Base-by-base conservation (phyloP, 2,888 invertebrate species). In the Cybosia mesomella region DNA sequence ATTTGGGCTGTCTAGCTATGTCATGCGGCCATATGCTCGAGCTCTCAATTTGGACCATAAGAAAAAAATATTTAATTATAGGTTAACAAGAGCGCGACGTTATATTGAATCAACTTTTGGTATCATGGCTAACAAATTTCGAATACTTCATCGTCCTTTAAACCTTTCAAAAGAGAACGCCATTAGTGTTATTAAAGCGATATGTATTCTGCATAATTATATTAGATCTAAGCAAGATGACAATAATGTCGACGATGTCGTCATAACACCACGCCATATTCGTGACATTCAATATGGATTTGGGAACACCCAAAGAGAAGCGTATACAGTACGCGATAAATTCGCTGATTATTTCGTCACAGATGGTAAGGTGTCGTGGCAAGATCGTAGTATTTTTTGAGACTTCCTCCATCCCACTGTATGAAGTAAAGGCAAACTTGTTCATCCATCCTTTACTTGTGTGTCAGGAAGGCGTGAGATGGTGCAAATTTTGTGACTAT, bases 11-110 rank as follows among this genome's bases (percentile, higher is more conserved):
- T 60, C 58, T 58, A 58, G 75, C 65, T 61, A 71, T 68, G 58
- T 77, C 55, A 74, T 77, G 74, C 76, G 77, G 64, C 77, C 77
- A 73, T 77, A 77, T 73, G 70, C 73, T 70, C 76, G 78, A 68
- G 71, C 74, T 74, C 71, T 75, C 71, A 39, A 69, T 67, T 70
- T 75, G 59, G 54, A 74, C 66, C 55, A 77, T 64, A n/a, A n/a
- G n/a, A n/a, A n/a, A n/a, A n/a, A n/a, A n/a, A n/a, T n/a, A n/a
- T n/a, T n/a, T n/a, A 76, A 67, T 75, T 57, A 57, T 57, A 61
- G 61, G 60, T 60, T 60, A 60, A 60, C 43, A 34, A 60, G 60
- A 22, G 61, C 61, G 61, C 61, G 61, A 61, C 61, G 39, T 60
- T 60, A 60, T 60, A 58, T 76, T 75, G 75, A 76, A 55, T 73